These are phyloP conservation scores for Mormyrus lacerda DNA, from an alignment of 2,113 vertebrate genomes.

Conservation along the genomic window DNA sequence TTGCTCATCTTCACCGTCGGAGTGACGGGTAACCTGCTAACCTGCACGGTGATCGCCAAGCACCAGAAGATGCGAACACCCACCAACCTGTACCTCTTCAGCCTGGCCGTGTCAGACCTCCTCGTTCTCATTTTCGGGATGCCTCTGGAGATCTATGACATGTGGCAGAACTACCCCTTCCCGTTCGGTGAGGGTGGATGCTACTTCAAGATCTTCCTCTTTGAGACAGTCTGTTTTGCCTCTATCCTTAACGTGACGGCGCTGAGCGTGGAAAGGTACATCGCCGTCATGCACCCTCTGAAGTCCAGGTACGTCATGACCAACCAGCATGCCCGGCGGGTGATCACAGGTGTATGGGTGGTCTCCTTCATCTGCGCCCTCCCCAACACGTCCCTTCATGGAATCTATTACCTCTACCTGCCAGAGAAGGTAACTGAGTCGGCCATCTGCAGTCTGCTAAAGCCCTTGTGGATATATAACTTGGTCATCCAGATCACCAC, in stretches of 20 bases:
- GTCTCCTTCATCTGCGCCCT: constrained; percentile 57
- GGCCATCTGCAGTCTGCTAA: constrained; percentile 61
- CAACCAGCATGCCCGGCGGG: constrained; percentile 58
- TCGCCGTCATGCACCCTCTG: constrained; percentile 65
- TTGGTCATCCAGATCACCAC: constrained; percentile 68
- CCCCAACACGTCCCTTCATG: constrained; percentile 64
- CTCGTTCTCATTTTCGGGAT: constrained; percentile 63
- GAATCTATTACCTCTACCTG: constrained; percentile 54
- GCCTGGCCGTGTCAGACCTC: constrained; percentile 62
- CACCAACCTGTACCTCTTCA: constrained; percentile 67
- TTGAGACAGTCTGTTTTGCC: constrained; percentile 67
- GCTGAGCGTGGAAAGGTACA: constrained; percentile 63
- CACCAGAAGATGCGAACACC: constrained; percentile 67
- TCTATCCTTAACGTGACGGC: constrained; percentile 68
- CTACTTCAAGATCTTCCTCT: constrained; percentile 67
- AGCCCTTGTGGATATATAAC: constrained; percentile 67
- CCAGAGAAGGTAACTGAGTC: constrained; percentile 58
- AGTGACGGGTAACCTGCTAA: constrained; percentile 62
- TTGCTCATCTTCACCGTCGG: constrained; percentile 62
- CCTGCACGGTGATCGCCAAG: constrained; percentile 61
- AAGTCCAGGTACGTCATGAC: constrained; percentile 61
- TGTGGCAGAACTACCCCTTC: constrained; percentile 71
- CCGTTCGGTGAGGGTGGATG: constrained; percentile 62
- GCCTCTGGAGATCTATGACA: constrained; percentile 67
- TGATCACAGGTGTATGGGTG: constrained; percentile 55